These are phyloP conservation scores for Lithobates sylvaticus DNA, from an alignment of 2,797 vertebrate species.

Conservation along the genomic window DNA sequence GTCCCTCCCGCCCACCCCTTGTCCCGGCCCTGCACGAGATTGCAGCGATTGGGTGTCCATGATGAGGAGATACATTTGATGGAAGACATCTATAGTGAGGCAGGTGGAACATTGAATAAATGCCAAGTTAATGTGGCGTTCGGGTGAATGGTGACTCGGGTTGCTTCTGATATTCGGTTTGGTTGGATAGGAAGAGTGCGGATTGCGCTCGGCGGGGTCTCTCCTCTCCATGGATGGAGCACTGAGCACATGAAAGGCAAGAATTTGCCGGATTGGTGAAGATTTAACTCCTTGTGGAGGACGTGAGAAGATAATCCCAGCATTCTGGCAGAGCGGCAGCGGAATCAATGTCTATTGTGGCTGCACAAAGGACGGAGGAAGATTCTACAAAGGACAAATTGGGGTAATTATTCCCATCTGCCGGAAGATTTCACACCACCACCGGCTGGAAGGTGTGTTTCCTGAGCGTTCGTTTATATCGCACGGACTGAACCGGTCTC, in stretches of 20 bases:
- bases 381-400: background rate
- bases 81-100: no score
- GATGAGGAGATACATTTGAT: no score
- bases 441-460: no score
- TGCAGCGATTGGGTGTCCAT: no score
- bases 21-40: no score
- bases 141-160: no score
- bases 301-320: background rate
- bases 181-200: background rate
- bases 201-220: background rate
- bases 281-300: background rate
- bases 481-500: no score
- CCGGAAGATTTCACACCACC: background rate
- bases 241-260: background rate
- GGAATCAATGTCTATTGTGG: slow-evolving; percentile 38
- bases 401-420: slow-evolving; percentile 1
- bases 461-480: no score
- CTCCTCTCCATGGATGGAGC: background rate
- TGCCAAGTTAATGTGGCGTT: no score
- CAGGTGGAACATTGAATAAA: no score
- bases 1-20: no score
- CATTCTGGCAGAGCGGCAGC: background rate
- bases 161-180: no score
- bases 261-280: background rate
- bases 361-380: slow-evolving; percentile 1